Conservation (phyloP, 2,113 vertebrate species). For the Acrocephalus arundinaceus region DNA sequence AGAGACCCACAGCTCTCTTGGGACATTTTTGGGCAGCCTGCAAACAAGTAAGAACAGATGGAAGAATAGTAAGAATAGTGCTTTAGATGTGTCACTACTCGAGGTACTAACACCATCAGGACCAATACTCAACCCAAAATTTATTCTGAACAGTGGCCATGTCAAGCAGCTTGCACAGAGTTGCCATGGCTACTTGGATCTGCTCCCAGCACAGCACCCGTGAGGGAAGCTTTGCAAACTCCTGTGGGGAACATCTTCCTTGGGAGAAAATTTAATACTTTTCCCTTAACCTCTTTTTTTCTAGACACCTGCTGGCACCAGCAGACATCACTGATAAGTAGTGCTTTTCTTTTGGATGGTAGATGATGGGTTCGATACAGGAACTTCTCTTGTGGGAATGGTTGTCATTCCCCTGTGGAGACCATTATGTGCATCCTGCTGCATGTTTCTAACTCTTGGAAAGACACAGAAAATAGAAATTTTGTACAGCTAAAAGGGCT, state of each 20-base stretch:
- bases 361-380: not conserved
- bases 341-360: not conserved
- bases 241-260: not conserved
- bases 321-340: not conserved
- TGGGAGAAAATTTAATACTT: not conserved
- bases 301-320: not conserved
- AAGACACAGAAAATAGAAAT: not conserved
- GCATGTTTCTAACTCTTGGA: not conserved
- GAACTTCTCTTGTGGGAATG: not conserved
- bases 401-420: not conserved
- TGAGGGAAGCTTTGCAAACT: not conserved
- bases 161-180: not conserved
- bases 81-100: not conserved
- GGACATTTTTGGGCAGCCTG: not conserved
- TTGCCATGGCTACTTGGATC: not conserved
- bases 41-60: not conserved
- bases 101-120: not conserved
- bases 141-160: not conserved
- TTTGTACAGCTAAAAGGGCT: not conserved
- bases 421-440: not conserved
- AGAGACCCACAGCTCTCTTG: not conserved
- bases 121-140: not conserved
- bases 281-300: not conserved
- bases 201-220: not conserved
- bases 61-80: not conserved